These are phyloP conservation scores for Glandiceps talaboti DNA, from an alignment of 53 echinoderm and acorn worm genomes.

Conservation along the genomic window DNA sequence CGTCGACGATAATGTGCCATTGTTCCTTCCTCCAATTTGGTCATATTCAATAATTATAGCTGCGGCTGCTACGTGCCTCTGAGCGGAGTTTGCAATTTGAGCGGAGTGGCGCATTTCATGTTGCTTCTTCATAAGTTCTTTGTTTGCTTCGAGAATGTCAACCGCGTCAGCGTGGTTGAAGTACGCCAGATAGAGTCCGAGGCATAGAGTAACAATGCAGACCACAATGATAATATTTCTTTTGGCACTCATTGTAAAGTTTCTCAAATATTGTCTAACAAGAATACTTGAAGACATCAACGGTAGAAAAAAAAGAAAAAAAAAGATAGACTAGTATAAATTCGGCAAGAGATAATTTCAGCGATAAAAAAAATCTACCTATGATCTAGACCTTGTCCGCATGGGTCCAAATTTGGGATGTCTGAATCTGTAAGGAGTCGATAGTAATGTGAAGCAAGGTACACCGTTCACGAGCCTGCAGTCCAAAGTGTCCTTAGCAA, in stretches of 20 bases:
- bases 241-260: slow-evolving; percentile 52
- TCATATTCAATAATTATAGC: neutral
- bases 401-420: too few relatives aligned
- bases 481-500: too few relatives aligned
- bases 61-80: slow-evolving; percentile 1
- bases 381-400: too few relatives aligned
- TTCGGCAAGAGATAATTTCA: too few relatives aligned
- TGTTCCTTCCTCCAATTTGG: too few relatives aligned
- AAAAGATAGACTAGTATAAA: too few relatives aligned
- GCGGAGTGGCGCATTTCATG: neutral
- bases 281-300: neutral
- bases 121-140: neutral
- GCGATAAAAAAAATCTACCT: too few relatives aligned
- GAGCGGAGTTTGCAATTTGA: slow-evolving; percentile 2
- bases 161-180: slow-evolving; percentile 70
- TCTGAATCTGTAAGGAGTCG: too few relatives aligned
- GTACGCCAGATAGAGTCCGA: slow-evolving; percentile 55
- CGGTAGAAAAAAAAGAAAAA: too few relatives aligned
- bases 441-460: too few relatives aligned
- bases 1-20: neutral
- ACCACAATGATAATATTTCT: slow-evolving; percentile 31
- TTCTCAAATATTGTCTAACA: neutral
- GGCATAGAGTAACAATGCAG: slow-evolving; percentile 24
- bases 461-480: too few relatives aligned
- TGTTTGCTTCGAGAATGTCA: slow-evolving; percentile 51